phyloP scores from a whole-genome alignment of 2,113 vertebrate genomes.

The Oceanites oceanicus region DNA sequence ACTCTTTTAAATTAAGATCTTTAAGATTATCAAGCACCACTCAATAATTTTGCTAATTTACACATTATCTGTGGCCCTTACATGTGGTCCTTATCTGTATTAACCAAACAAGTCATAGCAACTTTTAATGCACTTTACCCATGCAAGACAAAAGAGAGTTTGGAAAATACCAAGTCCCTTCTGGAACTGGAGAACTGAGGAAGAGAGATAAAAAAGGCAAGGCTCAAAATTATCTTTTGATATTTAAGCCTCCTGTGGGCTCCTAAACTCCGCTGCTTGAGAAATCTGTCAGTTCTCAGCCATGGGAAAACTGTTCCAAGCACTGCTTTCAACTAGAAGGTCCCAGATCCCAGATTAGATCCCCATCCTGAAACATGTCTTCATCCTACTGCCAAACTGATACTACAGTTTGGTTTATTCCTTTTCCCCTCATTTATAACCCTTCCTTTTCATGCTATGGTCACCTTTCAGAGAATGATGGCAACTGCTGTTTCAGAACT shows the following conservation, averaged over 20 bases:
- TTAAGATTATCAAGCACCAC: neutral
- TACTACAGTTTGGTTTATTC: neutral
- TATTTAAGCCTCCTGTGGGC: neutral
- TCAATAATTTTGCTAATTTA: neutral
- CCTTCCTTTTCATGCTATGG: neutral
- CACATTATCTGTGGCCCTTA: neutral
- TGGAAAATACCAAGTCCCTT: neutral
- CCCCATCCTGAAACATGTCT: neutral
- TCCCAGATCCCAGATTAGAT: neutral
- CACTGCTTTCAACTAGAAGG: neutral
- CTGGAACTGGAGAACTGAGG: neutral
- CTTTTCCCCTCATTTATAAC: neutral
- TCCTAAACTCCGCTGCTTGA: neutral
- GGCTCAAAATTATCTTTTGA: neutral
- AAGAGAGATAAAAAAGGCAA: neutral
- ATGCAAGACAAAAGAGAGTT: neutral
- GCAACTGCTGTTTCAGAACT: neutral
- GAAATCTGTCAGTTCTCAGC: neutral
- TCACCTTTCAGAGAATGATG: neutral
- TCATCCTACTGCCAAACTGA: neutral
- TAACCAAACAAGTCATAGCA: neutral
- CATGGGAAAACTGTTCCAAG: neutral
- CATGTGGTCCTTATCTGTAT: neutral
- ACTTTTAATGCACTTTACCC: neutral
- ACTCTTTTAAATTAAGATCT: neutral